These are phyloP conservation scores for Plemyria rubiginata DNA, from an alignment of 2,888 invertebrate genomes.

Conservation along the genomic window DNA sequence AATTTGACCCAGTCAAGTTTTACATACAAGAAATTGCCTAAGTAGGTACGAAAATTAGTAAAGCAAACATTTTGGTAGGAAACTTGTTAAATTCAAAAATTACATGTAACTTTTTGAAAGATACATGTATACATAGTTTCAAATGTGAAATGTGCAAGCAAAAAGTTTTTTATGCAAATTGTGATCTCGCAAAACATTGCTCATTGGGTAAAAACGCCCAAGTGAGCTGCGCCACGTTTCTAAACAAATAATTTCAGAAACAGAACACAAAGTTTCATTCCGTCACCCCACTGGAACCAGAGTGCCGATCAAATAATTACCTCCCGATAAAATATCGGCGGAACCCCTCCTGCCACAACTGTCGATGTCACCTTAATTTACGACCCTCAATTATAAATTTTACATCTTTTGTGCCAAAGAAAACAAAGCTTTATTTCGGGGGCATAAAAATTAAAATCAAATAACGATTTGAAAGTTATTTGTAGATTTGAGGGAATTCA, in stretches of 20 bases:
- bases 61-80: too few relatives aligned
- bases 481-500: neutral
- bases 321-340: slow-evolving; percentile 81
- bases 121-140: too few relatives aligned
- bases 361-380: slow-evolving; percentile 86
- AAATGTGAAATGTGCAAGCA: too few relatives aligned
- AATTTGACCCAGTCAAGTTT: too few relatives aligned
- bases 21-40: too few relatives aligned
- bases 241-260: slow-evolving; percentile 36
- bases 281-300: slow-evolving; percentile 59
- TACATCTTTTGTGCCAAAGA: slow-evolving; percentile 56
- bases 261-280: slow-evolving; percentile 43
- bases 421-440: slow-evolving; percentile 41
- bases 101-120: too few relatives aligned
- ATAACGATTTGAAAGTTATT: neutral
- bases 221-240: slow-evolving; percentile 7
- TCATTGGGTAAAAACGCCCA: neutral
- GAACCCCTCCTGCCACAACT: slow-evolving; percentile 77
- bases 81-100: too few relatives aligned
- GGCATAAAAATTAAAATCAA: slow-evolving; percentile 21
- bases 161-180: too few relatives aligned
- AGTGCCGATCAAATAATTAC: slow-evolving; percentile 78
- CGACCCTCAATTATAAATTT: slow-evolving; percentile 84
- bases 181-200: neutral
- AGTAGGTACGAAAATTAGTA: too few relatives aligned